Evolutionary conservation across 2,888 invertebrate species (phyloP).

Genomic region (Cantharis rustica): DNA sequence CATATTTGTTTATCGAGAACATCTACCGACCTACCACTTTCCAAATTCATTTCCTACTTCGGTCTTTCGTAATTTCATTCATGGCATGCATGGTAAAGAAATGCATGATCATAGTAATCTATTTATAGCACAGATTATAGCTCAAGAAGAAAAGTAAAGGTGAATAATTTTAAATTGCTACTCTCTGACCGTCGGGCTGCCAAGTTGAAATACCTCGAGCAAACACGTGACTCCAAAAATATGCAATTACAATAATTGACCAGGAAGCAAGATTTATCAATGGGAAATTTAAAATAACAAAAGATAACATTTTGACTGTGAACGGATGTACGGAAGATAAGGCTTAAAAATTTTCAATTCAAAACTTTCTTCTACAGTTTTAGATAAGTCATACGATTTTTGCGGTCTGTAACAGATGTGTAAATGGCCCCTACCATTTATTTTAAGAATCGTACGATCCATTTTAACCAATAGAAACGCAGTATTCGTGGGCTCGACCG

Average conservation of each 20-base stretch:
- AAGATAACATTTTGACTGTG: neutral
- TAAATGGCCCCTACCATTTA: slow-evolving; percentile 31
- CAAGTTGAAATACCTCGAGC: neutral
- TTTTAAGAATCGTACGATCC: slow-evolving; percentile 42
- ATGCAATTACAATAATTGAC: neutral
- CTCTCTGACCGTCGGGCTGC: neutral
- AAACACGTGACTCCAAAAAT: neutral
- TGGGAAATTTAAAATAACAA: neutral
- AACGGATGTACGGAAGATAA: neutral
- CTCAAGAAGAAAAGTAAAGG: neutral
- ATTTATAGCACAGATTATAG: neutral
- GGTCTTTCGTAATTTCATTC: neutral
- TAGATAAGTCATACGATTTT: slow-evolving; percentile 28
- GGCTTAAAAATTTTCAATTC: neutral
- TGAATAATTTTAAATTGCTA: neutral
- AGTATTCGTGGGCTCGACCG: slow-evolving; percentile 38
- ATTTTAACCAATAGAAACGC: slow-evolving; percentile 34
- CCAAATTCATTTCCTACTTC: neutral
- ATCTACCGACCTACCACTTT: neutral
- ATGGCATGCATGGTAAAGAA: neutral
- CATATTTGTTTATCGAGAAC: neutral
- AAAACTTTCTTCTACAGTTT: slow-evolving; percentile 17
- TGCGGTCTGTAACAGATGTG: slow-evolving; percentile 31
- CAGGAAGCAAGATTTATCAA: neutral
- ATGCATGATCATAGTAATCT: neutral